A percentile compares a stretch with the other conserved stretches of the same genome.
Conservation (phyloP, 2,113 vertebrate genomes). For the Eudyptes chrysolophus region DNA sequence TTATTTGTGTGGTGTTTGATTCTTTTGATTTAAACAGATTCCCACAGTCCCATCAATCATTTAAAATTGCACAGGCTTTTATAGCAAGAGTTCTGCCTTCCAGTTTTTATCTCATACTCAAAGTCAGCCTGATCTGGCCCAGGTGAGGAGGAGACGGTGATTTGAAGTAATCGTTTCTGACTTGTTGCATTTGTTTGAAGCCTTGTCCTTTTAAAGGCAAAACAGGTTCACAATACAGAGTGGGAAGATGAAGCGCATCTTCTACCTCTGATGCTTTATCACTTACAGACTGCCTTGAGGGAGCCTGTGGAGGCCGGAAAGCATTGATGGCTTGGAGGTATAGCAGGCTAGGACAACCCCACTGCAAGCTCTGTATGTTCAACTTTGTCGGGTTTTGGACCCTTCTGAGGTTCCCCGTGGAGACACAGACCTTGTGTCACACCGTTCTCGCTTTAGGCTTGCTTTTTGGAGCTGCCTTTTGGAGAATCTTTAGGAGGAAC, state of each 20-base stretch:
- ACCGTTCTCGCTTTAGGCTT: background rate
- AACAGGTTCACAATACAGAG: background rate
- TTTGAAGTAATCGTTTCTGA: background rate
- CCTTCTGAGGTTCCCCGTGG: background rate
- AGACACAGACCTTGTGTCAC: background rate
- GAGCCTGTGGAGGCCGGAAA: background rate
- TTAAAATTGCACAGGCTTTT: background rate
- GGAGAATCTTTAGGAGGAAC: background rate
- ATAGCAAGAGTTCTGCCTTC: background rate
- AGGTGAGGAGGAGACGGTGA: background rate
- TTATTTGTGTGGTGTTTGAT: background rate
- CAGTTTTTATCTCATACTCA: background rate
- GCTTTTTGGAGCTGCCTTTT: background rate
- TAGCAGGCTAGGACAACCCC: background rate
- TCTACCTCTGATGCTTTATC: background rate
- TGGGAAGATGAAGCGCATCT: background rate
- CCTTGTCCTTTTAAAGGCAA: background rate
- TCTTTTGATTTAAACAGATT: background rate
- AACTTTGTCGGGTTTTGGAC: fast-evolving
- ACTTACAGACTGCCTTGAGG: background rate
- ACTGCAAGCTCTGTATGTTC: background rate
- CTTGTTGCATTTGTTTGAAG: background rate
- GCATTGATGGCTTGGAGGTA: fast-evolving
- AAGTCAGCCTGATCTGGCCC: background rate
- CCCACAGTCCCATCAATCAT: background rate